These are phyloP conservation scores for Drosophila setifemur DNA, from an alignment of 1,140 invertebrate species.

Conservation along the genomic window DNA sequence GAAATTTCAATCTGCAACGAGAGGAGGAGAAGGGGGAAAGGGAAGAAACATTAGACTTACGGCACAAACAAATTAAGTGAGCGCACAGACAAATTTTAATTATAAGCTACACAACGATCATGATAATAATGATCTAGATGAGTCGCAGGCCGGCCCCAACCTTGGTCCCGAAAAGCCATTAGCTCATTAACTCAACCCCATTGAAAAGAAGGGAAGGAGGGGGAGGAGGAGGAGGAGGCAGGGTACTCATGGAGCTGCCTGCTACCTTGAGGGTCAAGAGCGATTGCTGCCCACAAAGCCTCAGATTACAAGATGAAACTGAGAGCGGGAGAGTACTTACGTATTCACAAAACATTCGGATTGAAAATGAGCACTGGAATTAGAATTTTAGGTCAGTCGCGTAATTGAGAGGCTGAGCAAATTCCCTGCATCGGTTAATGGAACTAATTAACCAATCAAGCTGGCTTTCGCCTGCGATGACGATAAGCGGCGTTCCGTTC, in stretches of 20 bases:
- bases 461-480: constrained; percentile 15
- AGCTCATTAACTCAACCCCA: constrained; percentile 37
- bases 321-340: not conserved
- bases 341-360: not conserved
- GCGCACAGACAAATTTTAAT: constrained; percentile 69
- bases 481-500: constrained; percentile 60
- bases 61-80: constrained; percentile 43
- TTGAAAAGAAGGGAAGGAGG: not conserved
- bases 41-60: constrained; percentile 50
- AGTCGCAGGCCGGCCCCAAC: constrained; percentile 33
- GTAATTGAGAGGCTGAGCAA: constrained; percentile 54
- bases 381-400: constrained; percentile 67
- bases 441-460: constrained; percentile 76
- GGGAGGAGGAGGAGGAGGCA: not conserved
- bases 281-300: constrained; percentile 8
- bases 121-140: constrained; percentile 2
- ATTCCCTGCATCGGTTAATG: constrained; percentile 68
- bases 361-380: constrained; percentile 33
- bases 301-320: constrained; percentile 6
- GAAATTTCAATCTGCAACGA: constrained; percentile 58
- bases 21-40: constrained; percentile 19
- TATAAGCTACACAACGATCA: constrained; percentile 18
- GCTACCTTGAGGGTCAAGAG: constrained; percentile 72
- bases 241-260: constrained; percentile 1
- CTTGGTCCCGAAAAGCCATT: constrained; percentile 49